Evolutionary conservation across 64 coral and sea anemone species (phyloP).

Genomic region (Pachyseris speciosa): DNA sequence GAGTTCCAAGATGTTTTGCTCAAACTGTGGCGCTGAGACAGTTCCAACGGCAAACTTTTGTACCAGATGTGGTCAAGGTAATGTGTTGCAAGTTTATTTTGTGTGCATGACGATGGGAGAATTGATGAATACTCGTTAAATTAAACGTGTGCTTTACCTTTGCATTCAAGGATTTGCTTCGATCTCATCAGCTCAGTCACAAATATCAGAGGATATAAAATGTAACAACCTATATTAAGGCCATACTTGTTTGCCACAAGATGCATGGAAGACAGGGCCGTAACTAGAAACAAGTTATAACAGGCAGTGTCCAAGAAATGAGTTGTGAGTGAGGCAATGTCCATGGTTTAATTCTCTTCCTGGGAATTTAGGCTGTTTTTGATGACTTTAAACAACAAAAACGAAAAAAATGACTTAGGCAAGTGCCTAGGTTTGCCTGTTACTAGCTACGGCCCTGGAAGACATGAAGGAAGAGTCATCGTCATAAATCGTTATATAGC

Average conservation of each 20-base stretch:
- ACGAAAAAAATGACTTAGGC: too few species aligned
- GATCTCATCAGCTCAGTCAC: neutral
- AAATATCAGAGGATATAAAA: conserved; percentile 5
- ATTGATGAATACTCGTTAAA: conserved; percentile 9
- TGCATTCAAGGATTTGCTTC: conserved; percentile 10
- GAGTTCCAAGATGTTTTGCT: conserved; percentile 32
- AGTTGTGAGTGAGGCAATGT: too few species aligned
- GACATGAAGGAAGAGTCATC: too few species aligned
- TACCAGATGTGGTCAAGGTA: conserved; percentile 34
- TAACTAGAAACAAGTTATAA: too few species aligned
- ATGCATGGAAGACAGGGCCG: neutral
- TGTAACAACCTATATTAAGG: neutral
- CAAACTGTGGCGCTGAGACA: conserved; percentile 11
- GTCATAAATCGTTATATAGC: too few species aligned
- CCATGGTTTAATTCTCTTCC: too few species aligned
- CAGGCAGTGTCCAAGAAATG: too few species aligned
- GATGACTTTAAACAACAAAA: too few species aligned
- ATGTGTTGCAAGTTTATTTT: neutral
- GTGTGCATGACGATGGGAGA: neutral
- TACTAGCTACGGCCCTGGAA: too few species aligned
- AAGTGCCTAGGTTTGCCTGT: too few species aligned
- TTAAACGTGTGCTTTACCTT: neutral
- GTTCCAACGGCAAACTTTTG: conserved; percentile 15
- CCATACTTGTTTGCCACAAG: neutral
- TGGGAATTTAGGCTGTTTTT: too few species aligned